A percentile compares a stretch with the other conserved stretches of the same genome.
phyloP scores from a whole-genome alignment of 2,113 vertebrate species.

The Theristicus caerulescens region DNA sequence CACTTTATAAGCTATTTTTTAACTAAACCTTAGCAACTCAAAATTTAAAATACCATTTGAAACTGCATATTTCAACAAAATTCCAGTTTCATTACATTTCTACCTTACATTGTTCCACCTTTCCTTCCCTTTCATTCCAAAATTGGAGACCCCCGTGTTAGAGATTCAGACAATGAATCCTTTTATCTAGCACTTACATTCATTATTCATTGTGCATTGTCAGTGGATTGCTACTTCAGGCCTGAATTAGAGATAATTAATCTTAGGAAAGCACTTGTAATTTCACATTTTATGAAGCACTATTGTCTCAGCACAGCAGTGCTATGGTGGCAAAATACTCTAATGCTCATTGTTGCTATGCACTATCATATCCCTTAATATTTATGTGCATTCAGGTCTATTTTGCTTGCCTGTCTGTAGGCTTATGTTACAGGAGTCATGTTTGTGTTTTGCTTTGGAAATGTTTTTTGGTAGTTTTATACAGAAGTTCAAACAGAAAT shows the following conservation, averaged over 20 bases:
- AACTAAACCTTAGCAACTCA: not conserved
- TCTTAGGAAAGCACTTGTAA: constrained; percentile 45
- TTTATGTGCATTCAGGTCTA: not conserved
- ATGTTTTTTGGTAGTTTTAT: not conserved
- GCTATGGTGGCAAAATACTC: not conserved
- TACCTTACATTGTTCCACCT: not conserved
- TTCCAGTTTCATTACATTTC: not conserved
- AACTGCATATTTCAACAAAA: not conserved
- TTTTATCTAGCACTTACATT: constrained; percentile 55
- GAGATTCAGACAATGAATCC: constrained; percentile 36
- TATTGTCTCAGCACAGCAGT: not conserved
- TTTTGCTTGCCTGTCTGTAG: not conserved
- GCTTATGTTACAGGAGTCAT: not conserved
- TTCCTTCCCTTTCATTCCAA: constrained; percentile 6
- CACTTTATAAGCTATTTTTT: not conserved
- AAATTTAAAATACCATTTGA: not conserved
- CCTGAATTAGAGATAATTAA: constrained; percentile 69
- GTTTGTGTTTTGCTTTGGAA: not conserved
- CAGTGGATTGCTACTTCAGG: constrained; percentile 49
- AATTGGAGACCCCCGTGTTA: not conserved
- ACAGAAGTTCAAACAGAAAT: not conserved
- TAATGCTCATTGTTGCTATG: not conserved
- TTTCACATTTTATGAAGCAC: constrained; percentile 49
- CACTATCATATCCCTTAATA: not conserved
- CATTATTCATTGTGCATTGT: constrained; percentile 66